Evolutionary conservation across 2,888 invertebrate species (phyloP).

Genomic region (Pimpla rufipes): DNA sequence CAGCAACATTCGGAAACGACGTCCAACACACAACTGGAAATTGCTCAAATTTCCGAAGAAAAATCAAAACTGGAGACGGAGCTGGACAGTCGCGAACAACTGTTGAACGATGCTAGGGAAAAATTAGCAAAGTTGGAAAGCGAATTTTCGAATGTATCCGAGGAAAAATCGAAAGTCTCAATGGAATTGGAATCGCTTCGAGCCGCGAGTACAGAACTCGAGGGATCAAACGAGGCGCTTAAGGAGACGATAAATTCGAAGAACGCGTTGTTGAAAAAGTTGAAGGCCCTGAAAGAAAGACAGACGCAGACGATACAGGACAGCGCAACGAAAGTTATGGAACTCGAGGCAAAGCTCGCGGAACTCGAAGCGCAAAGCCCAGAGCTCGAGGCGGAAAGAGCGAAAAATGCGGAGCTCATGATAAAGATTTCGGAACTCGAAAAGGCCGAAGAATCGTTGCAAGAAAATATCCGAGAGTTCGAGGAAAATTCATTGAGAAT

Average conservation of each 20-base stretch:
- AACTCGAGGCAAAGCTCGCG: constrained; percentile 42
- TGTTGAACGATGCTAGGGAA: constrained; percentile 86
- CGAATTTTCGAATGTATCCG: constrained; percentile 36
- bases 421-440: constrained; percentile 74
- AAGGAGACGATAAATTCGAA: constrained; percentile 74
- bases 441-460: constrained; percentile 56
- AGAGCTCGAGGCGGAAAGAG: constrained; percentile 56
- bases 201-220: constrained; percentile 28
- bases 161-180: constrained; percentile 31
- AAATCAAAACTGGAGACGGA: constrained; percentile 18
- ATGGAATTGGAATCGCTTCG: constrained; percentile 22
- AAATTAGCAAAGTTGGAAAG: constrained; percentile 26
- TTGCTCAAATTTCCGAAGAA: not conserved
- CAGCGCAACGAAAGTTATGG: constrained; percentile 72
- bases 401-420: constrained; percentile 62
- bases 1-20: too few relatives aligned
- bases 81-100: constrained; percentile 80
- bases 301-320: constrained; percentile 86
- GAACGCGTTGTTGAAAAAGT: constrained; percentile 83
- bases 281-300: constrained; percentile 86
- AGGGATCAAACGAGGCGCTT: constrained; percentile 75
- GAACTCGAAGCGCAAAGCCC: constrained; percentile 66
- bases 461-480: constrained; percentile 40
- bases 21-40: too few relatives aligned
- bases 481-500: constrained; percentile 47